These are phyloP conservation scores for Morus bassanus DNA, from an alignment of 2,797 vertebrate species.

Conservation along the genomic window DNA sequence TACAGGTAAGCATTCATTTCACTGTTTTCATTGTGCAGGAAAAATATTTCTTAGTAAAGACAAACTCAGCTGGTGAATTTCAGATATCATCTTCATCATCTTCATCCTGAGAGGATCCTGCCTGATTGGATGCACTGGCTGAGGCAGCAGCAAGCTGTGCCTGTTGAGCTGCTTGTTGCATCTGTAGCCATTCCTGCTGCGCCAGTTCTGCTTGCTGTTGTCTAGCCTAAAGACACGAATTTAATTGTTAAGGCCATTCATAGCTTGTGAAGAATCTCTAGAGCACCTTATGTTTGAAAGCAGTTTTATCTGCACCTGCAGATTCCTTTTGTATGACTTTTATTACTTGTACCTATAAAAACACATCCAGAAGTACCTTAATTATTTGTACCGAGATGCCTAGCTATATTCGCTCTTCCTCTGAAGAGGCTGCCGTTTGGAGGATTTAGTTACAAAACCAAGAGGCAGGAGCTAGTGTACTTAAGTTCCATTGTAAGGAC, in stretches of 20 bases:
- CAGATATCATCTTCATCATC: constrained; percentile 98
- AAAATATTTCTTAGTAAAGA: constrained; percentile 70
- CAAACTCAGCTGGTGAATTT: constrained; percentile 75
- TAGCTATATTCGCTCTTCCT: not conserved
- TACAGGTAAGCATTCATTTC: constrained; percentile 76
- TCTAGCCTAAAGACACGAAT: constrained; percentile 83
- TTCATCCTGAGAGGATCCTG: constrained; percentile 97
- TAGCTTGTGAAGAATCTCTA: not conserved
- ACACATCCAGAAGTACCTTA: not conserved
- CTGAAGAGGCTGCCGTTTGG: not conserved
- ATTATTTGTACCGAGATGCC: not conserved
- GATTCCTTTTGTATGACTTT: not conserved
- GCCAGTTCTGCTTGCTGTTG: constrained; percentile 98
- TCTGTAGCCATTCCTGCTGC: constrained; percentile 98
- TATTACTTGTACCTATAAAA: not conserved
- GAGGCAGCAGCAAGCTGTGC: constrained; percentile 95
- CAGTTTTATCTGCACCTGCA: not conserved
- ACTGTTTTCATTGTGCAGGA: constrained; percentile 76
- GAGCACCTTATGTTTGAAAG: not conserved
- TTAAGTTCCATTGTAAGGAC: not conserved
- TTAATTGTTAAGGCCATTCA: constrained; percentile 12
- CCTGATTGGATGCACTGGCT: constrained; percentile 90
- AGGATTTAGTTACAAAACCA: not conserved
- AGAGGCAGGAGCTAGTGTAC: not conserved
- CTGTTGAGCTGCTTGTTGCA: constrained; percentile 98